Evolutionary conservation across 2,113 vertebrate species (phyloP), one percentile per base, ranked within the genome.

Genomic region (Phodopus roborovskii): DNA sequence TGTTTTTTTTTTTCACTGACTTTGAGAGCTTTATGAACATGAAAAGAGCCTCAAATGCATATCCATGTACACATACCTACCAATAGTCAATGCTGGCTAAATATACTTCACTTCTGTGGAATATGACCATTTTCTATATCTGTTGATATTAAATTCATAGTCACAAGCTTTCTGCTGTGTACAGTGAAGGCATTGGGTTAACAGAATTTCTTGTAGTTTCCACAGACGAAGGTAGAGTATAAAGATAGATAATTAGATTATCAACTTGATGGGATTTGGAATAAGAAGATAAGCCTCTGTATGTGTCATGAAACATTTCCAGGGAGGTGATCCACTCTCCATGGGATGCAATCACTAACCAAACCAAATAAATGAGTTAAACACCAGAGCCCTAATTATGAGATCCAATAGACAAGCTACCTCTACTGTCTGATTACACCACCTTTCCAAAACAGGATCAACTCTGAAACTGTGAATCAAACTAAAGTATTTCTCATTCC

Each of bases 61-160:
- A 74, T 84, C 26, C 75, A 1, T 81, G 74, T 53, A 26, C 17
- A 68, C 7, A 24, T 4, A 50, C 17, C 3, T 24, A 28, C 26
- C 13, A 26, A 78, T 45, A 60, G 13, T 70, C 7, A 11, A 62
- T n/a, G 9, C 8, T 66, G 74, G 39, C 4, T 64, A 48, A 88
- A 58, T 10, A 2, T 15, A 77, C 16, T 78, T 91, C 2, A 48
- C 0, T 71, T 78, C 33, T 11, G 73, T 91, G 42, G 71, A 68
- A 53, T 62, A 17, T 74, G 39, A 64, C 20, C 11, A 79, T 50
- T 92, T 3, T n/a, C 64, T 79, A 11, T 68, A 7, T 48, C 26
- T 66, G 48, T 15, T 94, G 78, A 48, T 50, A 15, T 93, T 26
- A 66, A 94, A 36, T 78, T 83, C 56, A 92, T 0, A 96, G 30